phyloP scores from a whole-genome alignment of 2,113 vertebrate species.

The Lutjanus erythropterus region DNA sequence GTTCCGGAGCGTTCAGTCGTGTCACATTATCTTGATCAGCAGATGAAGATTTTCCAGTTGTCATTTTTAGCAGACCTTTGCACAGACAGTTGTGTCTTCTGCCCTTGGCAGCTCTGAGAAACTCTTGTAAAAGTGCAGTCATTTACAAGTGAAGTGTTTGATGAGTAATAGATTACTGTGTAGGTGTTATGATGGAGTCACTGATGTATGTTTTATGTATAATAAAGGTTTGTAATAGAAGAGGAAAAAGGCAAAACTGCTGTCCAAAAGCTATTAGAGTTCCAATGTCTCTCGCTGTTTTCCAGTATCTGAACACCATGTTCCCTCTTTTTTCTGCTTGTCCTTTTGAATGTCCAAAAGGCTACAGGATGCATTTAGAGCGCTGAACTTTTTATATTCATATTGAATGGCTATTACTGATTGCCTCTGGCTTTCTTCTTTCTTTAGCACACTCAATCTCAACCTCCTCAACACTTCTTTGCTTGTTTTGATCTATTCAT shows the following conservation, averaged over 20 bases:
- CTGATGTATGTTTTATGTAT: neutral
- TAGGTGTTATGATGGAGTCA: neutral
- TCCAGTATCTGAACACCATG: neutral
- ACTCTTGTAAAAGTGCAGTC: neutral
- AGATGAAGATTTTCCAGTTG: neutral
- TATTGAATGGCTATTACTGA: constrained; percentile 6
- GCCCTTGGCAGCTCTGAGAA: neutral
- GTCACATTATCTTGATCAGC: neutral
- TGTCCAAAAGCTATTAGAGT: neutral
- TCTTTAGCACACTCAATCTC: neutral
- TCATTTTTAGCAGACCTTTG: neutral
- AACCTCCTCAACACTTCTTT: neutral
- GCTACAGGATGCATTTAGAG: neutral
- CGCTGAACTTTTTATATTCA: neutral
- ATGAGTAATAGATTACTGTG: neutral
- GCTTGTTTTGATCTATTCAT: neutral
- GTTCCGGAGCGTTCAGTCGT: neutral
- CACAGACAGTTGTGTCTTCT: neutral
- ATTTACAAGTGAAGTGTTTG: neutral
- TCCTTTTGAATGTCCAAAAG: neutral
- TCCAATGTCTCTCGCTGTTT: neutral
- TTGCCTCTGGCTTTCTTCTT: neutral
- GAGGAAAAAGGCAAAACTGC: too few relatives aligned
- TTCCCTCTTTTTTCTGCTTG: neutral
- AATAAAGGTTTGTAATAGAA: neutral